Percentiles rank a stretch among this genome's conserved stretches.
These are phyloP conservation scores for Engraulis encrasicolus DNA, from an alignment of 2,113 vertebrate species.

Conservation along the genomic window DNA sequence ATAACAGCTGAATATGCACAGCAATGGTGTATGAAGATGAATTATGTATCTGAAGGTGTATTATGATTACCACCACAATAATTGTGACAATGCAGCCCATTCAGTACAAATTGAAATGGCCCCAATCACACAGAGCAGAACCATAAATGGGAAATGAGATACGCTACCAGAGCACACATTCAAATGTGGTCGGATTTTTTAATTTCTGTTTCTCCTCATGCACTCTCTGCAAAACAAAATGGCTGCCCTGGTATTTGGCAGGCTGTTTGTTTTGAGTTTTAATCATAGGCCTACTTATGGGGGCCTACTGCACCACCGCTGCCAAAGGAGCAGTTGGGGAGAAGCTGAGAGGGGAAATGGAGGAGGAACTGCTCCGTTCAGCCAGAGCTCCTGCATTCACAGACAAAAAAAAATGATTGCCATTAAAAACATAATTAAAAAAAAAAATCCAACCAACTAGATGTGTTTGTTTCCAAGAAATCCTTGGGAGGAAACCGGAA, in stretches of 20 bases:
- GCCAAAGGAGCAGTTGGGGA: not conserved
- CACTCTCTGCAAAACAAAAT: not conserved
- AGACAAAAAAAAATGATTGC: constrained; percentile 33
- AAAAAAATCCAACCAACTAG: not conserved
- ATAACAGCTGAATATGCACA: not conserved
- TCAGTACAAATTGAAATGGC: not conserved
- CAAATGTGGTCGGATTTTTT: no score
- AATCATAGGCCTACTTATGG: constrained; percentile 14
- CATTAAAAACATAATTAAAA: constrained; percentile 13
- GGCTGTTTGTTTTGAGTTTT: constrained; percentile 16
- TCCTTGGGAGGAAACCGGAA: not conserved
- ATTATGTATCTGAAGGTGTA: not conserved
- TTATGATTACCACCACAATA: not conserved
- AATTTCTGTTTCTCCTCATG: constrained; percentile 11
- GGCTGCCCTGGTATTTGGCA: not conserved
- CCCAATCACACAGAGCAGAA: not conserved
- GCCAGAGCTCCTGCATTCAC: constrained; percentile 8
- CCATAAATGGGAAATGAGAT: constrained; percentile 4
- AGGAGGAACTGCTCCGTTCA: not conserved
- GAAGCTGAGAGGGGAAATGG: not conserved
- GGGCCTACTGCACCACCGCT: not conserved
- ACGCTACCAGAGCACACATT: not conserved
- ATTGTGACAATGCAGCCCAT: not conserved
- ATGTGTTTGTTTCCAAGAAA: constrained; percentile 7
- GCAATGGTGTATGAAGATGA: not conserved